Evolutionary conservation across 2,113 vertebrate genomes (phyloP).

Genomic region (Dryoscopus gambensis): DNA sequence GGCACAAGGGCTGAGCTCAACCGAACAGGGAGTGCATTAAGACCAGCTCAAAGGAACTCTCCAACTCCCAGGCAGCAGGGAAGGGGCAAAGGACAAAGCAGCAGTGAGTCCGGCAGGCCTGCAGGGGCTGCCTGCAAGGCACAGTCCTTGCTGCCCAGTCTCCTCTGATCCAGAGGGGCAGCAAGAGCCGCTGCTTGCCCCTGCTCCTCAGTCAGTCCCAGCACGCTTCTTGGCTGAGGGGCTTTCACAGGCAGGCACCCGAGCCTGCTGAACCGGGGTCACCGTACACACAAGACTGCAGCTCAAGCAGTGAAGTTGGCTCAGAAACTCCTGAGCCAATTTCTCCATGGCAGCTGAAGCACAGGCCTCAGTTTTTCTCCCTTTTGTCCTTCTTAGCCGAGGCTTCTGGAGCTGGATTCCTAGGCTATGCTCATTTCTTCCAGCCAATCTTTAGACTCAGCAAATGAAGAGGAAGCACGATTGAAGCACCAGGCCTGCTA

Average conservation of each 20-base stretch:
- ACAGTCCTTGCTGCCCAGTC: not conserved
- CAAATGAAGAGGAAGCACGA: not conserved
- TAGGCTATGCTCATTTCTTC: not conserved
- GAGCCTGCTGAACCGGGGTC: accelerated
- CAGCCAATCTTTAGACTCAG: not conserved
- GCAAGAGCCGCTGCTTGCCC: accelerated
- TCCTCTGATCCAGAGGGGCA: not conserved
- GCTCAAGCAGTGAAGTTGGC: accelerated
- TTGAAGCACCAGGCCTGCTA: not conserved
- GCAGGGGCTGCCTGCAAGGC: accelerated
- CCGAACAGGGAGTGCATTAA: not conserved
- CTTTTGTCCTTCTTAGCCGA: not conserved
- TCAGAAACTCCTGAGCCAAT: not conserved
- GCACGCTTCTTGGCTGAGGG: accelerated
- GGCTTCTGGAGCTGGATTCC: not conserved
- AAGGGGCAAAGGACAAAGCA: not conserved
- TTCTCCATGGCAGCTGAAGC: not conserved
- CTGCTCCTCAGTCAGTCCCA: not conserved
- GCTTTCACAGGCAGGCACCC: not conserved
- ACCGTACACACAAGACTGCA: accelerated
- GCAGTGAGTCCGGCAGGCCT: accelerated
- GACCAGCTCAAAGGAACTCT: not conserved
- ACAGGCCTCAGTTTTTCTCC: accelerated
- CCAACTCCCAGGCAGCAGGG: not conserved
- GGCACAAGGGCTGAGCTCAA: not conserved